Conservation (phyloP, 2,113 vertebrate species). For the Epinephelus moara region DNA sequence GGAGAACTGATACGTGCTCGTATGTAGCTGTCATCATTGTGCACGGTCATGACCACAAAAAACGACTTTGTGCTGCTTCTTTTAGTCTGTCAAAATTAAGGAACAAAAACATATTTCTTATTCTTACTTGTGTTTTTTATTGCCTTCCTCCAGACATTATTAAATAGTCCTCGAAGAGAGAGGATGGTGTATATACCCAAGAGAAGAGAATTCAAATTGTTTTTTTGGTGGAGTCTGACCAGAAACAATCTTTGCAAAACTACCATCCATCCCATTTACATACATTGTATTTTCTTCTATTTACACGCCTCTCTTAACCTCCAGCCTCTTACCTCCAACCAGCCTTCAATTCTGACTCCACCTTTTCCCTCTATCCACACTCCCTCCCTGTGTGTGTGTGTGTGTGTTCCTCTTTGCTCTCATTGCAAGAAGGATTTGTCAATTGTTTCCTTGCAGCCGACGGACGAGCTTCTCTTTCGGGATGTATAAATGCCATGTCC, state of each 20-base stretch:
- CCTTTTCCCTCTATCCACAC: not conserved
- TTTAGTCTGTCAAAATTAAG: not conserved
- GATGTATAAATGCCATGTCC: constrained; percentile 1
- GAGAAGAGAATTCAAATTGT: not conserved
- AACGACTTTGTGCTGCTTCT: not conserved
- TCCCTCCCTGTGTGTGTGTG: not conserved
- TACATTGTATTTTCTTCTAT: not conserved
- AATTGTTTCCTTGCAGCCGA: not conserved
- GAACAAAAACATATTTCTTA: not conserved
- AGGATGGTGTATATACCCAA: not conserved
- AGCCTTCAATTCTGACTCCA: not conserved
- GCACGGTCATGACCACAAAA: not conserved
- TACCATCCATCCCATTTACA: not conserved
- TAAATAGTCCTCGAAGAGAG: not conserved
- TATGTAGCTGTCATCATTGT: not conserved
- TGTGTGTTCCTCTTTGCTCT: not conserved
- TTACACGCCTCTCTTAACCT: not conserved
- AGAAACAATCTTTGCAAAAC: not conserved
- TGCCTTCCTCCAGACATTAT: not conserved
- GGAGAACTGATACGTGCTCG: not conserved
- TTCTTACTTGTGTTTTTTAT: not conserved
- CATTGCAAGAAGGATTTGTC: not conserved
- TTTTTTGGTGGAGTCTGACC: not conserved
- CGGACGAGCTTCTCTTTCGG: not conserved
- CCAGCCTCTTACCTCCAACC: not conserved